Conservation (phyloP, 2,888 invertebrate species). For the Drosophila prolongata region DNA sequence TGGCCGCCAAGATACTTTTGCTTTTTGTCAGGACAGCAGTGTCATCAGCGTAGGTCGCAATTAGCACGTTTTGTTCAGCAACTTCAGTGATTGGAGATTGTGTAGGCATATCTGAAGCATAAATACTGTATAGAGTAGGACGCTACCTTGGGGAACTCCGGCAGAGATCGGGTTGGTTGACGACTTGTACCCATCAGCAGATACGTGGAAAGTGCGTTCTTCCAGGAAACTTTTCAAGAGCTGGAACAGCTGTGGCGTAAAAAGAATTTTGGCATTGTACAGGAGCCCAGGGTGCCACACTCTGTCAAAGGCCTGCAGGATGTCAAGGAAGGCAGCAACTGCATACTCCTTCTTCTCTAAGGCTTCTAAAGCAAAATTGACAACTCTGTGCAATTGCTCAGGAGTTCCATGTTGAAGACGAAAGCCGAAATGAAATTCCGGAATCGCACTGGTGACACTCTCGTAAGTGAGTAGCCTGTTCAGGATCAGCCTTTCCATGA, state of each 20-base stretch:
- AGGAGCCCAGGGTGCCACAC: too few species aligned
- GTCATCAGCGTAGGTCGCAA: conserved; percentile 1
- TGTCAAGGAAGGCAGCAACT: neutral
- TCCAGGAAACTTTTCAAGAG: too few species aligned
- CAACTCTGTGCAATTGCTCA: neutral
- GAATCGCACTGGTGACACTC: neutral
- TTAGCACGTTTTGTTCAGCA: neutral
- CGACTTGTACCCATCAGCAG: too few species aligned
- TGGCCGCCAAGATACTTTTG: neutral
- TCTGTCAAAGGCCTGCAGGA: neutral
- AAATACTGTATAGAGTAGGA: conserved; percentile 1
- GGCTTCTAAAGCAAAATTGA: neutral
- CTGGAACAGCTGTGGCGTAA: neutral
- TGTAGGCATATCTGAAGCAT: neutral
- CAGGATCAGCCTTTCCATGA: neutral
- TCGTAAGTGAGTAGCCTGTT: neutral
- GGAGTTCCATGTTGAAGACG: neutral
- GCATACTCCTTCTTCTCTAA: neutral
- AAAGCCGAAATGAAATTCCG: neutral
- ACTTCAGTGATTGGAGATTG: neutral
- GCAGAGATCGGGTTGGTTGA: too few species aligned
- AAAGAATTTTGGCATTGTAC: neutral
- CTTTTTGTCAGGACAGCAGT: neutral
- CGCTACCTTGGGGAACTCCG: too few species aligned
- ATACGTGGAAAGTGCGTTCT: too few species aligned